Evolutionary conservation across 2,113 vertebrate species (phyloP), one percentile per base, ranked within the genome.

Genomic region (Ctenodactylus gundi): DNA sequence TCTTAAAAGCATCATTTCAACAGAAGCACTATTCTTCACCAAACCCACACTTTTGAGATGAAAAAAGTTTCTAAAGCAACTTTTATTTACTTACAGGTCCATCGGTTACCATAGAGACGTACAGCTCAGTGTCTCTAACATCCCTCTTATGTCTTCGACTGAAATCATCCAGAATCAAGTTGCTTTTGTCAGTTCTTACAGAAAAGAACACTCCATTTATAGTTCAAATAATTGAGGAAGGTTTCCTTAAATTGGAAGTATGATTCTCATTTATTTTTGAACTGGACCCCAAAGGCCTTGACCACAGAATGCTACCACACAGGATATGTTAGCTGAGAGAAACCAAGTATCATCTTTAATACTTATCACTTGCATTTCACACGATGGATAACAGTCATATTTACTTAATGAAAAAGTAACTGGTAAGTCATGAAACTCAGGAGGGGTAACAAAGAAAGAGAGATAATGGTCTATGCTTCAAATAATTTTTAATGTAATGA

Each of bases 271-370:
- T 92, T 62, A 13, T 17, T 36, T 31, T 7, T 23, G 57, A 67
- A 46, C 39, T 25, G 20, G 0, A 31, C 46, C 51, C 76, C 55
- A 21, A 3, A 0, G 6, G 17, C 44, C 51, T 17, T 15, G 44
- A 18, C 21, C 60, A n/a, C 1, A 4, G 49, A 23, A 12, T 1
- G 34, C 14, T 15, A 3, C 31, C 6, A 4, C 0, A 13, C 9
- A 70, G 60, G 34, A 23, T 10, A 2, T 0, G 15, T 2, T 6
- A 46, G 5, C 46, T 0, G 31, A 9, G 64, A 31, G 80, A 34
- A n/a, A 17, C 27, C 6, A 4, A 18, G 31, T 4, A 12, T 0
- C 4, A 4, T 12, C 23, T 27, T 31, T 41, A 0, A 0, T 34
- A 1, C 29, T 7, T 6, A 21, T 4, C 55, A 5, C 64, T 13